Percentiles rank a stretch among this genome's conserved stretches.
Conservation (phyloP, 2,797 vertebrate genomes). For the Coluber constrictor region DNA sequence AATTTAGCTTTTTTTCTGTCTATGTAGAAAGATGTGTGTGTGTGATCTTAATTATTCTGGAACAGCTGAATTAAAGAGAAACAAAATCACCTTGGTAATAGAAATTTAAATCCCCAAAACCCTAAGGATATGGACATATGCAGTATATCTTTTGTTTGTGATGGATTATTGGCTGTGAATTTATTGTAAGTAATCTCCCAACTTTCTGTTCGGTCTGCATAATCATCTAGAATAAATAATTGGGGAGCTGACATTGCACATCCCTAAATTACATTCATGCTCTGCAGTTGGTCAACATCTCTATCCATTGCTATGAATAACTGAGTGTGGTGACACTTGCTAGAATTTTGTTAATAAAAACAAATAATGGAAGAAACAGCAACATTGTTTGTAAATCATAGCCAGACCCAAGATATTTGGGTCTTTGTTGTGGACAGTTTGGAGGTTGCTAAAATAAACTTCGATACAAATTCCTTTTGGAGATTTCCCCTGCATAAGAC, state of each 20-base stretch:
- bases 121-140: conserved; percentile 14
- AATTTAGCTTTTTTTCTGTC: neutral
- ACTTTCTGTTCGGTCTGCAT: conserved; percentile 47
- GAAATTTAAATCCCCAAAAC: neutral
- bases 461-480: neutral
- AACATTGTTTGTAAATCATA: conserved; percentile 23
- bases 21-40: neutral
- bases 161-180: conserved; percentile 39
- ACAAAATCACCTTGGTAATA: neutral
- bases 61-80: neutral
- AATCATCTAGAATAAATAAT: conserved; percentile 54
- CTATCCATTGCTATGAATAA: conserved; percentile 55
- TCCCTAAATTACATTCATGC: conserved; percentile 40
- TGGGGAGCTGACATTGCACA: conserved; percentile 21
- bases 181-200: conserved; percentile 32
- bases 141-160: conserved; percentile 34
- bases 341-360: conserved; percentile 49
- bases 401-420: neutral
- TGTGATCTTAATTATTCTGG: neutral
- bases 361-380: conserved; percentile 26
- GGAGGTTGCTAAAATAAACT: neutral
- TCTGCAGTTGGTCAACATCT: conserved; percentile 53
- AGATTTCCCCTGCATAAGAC: neutral
- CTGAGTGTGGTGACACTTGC: conserved; percentile 35
- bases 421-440: neutral